Base-by-base conservation (phyloP, 2,888 invertebrate species). In the Megalurothrips usitatus region DNA sequence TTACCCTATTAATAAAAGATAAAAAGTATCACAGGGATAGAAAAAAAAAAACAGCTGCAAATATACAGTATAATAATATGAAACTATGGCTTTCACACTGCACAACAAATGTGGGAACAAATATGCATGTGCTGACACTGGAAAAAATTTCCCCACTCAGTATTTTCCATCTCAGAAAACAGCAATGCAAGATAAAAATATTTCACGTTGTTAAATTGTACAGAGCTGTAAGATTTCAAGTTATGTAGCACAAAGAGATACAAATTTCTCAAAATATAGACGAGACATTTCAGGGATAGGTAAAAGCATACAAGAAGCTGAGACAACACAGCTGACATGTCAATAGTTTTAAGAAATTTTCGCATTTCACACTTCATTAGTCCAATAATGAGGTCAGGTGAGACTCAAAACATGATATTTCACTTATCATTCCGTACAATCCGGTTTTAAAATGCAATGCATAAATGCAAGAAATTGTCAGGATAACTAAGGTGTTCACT, bases 401-500 rank as follows among this genome's bases (percentile, higher is more conserved):
- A 43, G 34, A 43, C 34, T 58, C 19, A 52, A 52, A 52, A 52
- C 19, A 52, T 52, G 11, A 14, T 19, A 10, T 58, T 19, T 58
- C 58, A 58, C 4, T 58, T 58, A 58, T 58, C 58, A 14, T 58
- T 58, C 17, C 11, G 14, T 14, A 14, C 58, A 58, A 58, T 17
- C n/a, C 14, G n/a, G 17, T 19, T 58, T 4, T 23, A 75, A 1
- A 75, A 75, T 26, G 68, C 68, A 75, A 83, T 84, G 84, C 82
- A 93, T 84, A 98, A 90, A 90, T 99, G 99, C 83, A 99, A 89
- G 88, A 99, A 99, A 89, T 99, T 99, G 87, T 99, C 99, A 0
- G 99, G 98, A 88, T 98, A 98, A 87, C 98, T 97, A 85, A 99
- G 89, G 88, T 99, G 98, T 88, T 98, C 97, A 34, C 97, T 96